phyloP scores from a whole-genome alignment of 2,797 vertebrate species.

The Alectoris magna region DNA sequence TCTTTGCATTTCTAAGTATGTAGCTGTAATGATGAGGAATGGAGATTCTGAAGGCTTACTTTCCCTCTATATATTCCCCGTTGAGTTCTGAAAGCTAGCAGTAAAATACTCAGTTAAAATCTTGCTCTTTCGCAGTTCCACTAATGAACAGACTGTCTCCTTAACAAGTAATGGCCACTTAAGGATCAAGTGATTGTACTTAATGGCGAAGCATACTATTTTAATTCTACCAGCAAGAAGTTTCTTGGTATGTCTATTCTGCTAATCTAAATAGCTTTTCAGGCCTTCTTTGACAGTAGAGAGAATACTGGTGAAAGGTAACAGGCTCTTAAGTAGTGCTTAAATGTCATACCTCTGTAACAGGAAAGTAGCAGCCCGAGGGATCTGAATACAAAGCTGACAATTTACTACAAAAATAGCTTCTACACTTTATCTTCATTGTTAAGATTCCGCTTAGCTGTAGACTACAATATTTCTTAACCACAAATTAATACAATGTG shows the following conservation, averaged over 20 bases:
- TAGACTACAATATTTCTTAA: background rate
- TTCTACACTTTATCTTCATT: background rate
- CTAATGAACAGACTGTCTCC: slow-evolving; percentile 38
- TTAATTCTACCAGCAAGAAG: background rate
- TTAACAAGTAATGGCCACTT: background rate
- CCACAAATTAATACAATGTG: background rate
- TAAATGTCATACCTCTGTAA: background rate
- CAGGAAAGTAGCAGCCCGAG: background rate
- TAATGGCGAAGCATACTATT: background rate
- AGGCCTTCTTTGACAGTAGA: background rate
- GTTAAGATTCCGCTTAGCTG: background rate
- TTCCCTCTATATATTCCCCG: background rate
- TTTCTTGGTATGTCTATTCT: background rate
- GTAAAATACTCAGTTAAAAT: slow-evolving; percentile 18
- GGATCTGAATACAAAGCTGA: background rate
- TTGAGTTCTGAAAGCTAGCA: background rate
- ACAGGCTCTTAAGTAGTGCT: background rate
- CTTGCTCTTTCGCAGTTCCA: slow-evolving; percentile 14
- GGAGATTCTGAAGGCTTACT: background rate
- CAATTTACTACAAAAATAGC: background rate
- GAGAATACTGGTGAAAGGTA: background rate
- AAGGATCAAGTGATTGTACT: slow-evolving; percentile 23
- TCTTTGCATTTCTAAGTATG: slow-evolving; percentile 20
- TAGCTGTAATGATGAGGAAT: background rate
- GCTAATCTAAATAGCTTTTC: background rate